Evolutionary conservation across 2,113 vertebrate genomes (phyloP), one percentile per base, ranked within the genome.

Genomic region (Phrynosoma blainvillii): DNA sequence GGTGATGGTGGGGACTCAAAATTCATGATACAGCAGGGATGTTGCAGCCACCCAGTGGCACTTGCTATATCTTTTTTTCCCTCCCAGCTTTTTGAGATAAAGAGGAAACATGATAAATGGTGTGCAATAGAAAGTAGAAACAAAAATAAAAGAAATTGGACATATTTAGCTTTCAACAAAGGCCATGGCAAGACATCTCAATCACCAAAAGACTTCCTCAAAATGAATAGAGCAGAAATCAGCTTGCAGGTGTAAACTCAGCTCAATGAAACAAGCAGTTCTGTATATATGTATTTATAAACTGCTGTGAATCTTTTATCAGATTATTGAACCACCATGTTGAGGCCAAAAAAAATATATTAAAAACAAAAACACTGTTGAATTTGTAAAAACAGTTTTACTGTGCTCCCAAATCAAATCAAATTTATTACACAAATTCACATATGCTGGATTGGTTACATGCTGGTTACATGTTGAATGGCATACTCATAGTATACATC

Each of bases 341-440:
- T 40, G 74, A 70, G 68, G 68, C 8, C 13, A 12, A 40, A 66
- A 5, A 71, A 70, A 18, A 18, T 4, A 42, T 23, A 66, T n/a
- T n/a, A 66, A 30, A 71, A 1, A 59, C 56, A 59, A 20, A 47
- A 23, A 71, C 5, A 71, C 40, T 47, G 27, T n/a, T 83, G 40
- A 1, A 71, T 82, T 40, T 65, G 23, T 52, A 66, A 16, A 23
- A 23, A 77, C 21, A 27, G 52, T n/a, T 82, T 82, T 82, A 83
- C 73, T 30, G 27, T 75, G 62, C 56, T 40, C 32, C 74, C 84
- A 59, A 62, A 84, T 75, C 75, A 42, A 32, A 40, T 62, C 52
- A 84, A 62, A 75, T 84, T 8, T 9, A 75, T 76, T 75, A 84
- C 71, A 75, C 27, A 75, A 62, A 84, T 76, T 40, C 36, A 42